Evolutionary conservation across 2,888 invertebrate genomes (phyloP).

Genomic region (Leptura quadrifasciata): DNA sequence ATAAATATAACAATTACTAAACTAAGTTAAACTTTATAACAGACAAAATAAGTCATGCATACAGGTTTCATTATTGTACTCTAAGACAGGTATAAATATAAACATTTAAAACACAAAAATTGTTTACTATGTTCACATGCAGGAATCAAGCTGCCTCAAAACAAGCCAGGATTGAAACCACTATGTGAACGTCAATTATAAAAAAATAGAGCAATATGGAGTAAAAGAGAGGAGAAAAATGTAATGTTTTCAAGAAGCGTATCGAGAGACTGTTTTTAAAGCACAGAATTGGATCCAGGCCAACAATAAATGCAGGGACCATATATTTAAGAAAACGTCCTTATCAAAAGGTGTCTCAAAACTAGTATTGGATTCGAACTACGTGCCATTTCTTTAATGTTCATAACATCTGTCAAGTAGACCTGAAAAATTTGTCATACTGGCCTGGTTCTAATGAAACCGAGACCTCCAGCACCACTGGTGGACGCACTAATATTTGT

Average conservation of each 20-base stretch:
- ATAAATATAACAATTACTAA: background rate
- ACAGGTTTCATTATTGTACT: slow-evolving; percentile 1
- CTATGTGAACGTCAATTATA: slow-evolving; percentile 12
- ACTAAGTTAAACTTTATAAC: background rate
- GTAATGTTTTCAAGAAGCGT: background rate
- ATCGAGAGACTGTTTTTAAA: background rate
- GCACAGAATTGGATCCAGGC: slow-evolving; percentile 41
- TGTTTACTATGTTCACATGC: slow-evolving; percentile 38
- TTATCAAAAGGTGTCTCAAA: too few species aligned
- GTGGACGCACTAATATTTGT: too few species aligned
- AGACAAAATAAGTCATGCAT: background rate
- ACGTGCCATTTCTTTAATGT: too few species aligned
- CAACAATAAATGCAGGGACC: slow-evolving; percentile 13
- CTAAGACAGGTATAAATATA: background rate
- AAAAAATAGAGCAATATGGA: slow-evolving; percentile 6
- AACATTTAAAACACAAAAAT: slow-evolving; percentile 3
- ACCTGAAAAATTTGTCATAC: too few species aligned
- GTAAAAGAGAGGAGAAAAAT: background rate
- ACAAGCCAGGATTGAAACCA: slow-evolving; percentile 11
- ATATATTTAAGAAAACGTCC: background rate
- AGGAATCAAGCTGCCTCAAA: slow-evolving; percentile 28
- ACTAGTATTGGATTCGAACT: too few species aligned
- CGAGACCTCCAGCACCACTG: too few species aligned
- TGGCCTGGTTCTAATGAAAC: too few species aligned
- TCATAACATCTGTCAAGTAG: too few species aligned